phyloP scores from a whole-genome alignment of 2,888 invertebrate genomes.

The Eupelmus urozonus region DNA sequence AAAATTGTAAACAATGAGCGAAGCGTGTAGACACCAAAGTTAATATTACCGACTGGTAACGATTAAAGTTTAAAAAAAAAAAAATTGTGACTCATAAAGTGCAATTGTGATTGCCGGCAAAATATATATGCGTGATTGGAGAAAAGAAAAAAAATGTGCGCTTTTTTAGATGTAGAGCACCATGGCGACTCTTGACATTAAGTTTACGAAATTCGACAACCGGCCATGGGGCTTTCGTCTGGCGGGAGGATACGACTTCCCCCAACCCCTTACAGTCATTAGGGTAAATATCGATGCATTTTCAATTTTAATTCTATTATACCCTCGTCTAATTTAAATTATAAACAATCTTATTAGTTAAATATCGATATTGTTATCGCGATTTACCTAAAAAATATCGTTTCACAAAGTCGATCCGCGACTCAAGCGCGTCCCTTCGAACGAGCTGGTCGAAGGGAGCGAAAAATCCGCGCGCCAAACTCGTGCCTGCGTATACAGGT shows the following conservation, averaged over 20 bases:
- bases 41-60: too few relatives aligned
- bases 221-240: slow-evolving; percentile 89
- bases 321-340: too few relatives aligned
- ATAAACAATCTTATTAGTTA: too few relatives aligned
- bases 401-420: too few relatives aligned
- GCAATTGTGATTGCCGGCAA: slow-evolving; percentile 42
- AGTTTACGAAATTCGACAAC: slow-evolving; percentile 81
- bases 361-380: too few relatives aligned
- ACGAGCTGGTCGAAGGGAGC: too few relatives aligned
- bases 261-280: slow-evolving; percentile 85
- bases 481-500: too few relatives aligned
- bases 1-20: slow-evolving; percentile 35
- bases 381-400: too few relatives aligned
- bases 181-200: slow-evolving; percentile 83
- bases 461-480: too few relatives aligned
- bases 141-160: slow-evolving; percentile 13
- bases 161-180: slow-evolving; percentile 74
- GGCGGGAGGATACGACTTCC: slow-evolving; percentile 86
- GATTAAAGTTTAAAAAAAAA: background rate
- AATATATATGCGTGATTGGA: too few relatives aligned
- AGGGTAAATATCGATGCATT: slow-evolving; percentile 80
- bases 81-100: slow-evolving; percentile 5
- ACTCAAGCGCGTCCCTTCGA: too few relatives aligned
- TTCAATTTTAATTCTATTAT: background rate
- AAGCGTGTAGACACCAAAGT: slow-evolving; percentile 18